Base-by-base conservation (phyloP, 2,113 vertebrate species). In the Podocnemis expansa region DNA sequence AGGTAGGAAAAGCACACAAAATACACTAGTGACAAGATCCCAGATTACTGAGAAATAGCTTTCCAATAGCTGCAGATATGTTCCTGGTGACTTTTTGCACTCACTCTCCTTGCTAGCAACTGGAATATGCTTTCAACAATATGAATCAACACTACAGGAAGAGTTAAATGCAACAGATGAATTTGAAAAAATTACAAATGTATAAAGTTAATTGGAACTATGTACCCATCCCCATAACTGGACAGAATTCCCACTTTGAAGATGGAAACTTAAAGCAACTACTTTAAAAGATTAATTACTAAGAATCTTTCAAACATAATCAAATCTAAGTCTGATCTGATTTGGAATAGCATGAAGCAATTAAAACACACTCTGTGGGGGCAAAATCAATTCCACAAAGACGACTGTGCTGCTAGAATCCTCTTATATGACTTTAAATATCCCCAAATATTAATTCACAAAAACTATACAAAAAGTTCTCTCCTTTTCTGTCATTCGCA, bases 371-470 rank as follows among this genome's bases (percentile, higher is more conserved):
- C 75, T 90, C 55, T 84, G 85, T 91, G 86, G 90, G n/a, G 87
- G 52, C 84, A 96, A 93, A 91, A 34, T 82, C 0, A 0, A 90
- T 84, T 80, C 80, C 84, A 12, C 2, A 1, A 90, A 55, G 85
- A 85, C 55, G 49, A 43, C 91, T 91, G 63, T 58, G 73, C 6
- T 81, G 58, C 73, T 93, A 73, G 38, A 89, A 95, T 78, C 52
- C 43, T 95, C 78, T 85, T 79, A 91, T 93, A 70, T 95, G 80
- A 84, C 84, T 43, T 95, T 89, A 34, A 95, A 97, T 29, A 94
- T 82, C 51, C 80, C 10, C 67, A 5, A 19, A 67, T 70, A 75
- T 22, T 88, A 81, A 41, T 34, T 80, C 16, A 47, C 78, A 75
- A 90, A 82, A 78, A 3, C 9, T 87, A n/a, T 6, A 7, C 29